Conservation (phyloP, 2,797 vertebrate species). For the Sebastes matsubarae region DNA sequence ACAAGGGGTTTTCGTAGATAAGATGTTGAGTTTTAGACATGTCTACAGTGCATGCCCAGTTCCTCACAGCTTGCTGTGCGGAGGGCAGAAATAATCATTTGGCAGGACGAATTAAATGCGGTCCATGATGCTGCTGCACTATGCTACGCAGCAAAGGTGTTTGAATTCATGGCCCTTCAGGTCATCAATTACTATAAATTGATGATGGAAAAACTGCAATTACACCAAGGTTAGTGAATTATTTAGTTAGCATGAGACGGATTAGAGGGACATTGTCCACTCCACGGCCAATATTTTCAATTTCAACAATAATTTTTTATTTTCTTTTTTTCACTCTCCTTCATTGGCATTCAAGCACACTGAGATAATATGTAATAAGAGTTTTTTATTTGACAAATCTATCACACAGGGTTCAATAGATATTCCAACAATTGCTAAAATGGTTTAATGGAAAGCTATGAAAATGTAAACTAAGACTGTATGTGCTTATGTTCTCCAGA, state of each 20-base stretch:
- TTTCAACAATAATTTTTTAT: constrained; percentile 1
- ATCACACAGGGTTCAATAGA: neutral
- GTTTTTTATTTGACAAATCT: neutral
- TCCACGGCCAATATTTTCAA: constrained; percentile 14
- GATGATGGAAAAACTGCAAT: constrained; percentile 63
- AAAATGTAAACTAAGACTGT: neutral
- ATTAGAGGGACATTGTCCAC: constrained; percentile 46
- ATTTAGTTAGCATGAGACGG: constrained; percentile 39
- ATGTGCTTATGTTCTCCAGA: neutral
- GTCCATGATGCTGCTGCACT: constrained; percentile 14
- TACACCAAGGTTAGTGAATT: constrained; percentile 56
- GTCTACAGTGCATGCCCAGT: neutral
- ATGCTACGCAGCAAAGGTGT: constrained; percentile 30
- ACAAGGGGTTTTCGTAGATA: neutral
- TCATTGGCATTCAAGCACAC: neutral
- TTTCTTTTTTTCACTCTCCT: neutral
- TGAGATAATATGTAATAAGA: neutral
- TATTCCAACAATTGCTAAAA: neutral
- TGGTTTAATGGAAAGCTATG: neutral
- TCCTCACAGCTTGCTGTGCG: constrained; percentile 2
- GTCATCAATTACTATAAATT: constrained; percentile 70
- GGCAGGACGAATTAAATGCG: constrained; percentile 5
- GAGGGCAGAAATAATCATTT: constrained; percentile 23
- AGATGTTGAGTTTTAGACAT: neutral
- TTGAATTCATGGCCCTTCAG: constrained; percentile 58